A percentile compares a stretch with the other conserved stretches of the same genome.
Conservation (phyloP, 2,888 invertebrate species). For the Mythimna impura region DNA sequence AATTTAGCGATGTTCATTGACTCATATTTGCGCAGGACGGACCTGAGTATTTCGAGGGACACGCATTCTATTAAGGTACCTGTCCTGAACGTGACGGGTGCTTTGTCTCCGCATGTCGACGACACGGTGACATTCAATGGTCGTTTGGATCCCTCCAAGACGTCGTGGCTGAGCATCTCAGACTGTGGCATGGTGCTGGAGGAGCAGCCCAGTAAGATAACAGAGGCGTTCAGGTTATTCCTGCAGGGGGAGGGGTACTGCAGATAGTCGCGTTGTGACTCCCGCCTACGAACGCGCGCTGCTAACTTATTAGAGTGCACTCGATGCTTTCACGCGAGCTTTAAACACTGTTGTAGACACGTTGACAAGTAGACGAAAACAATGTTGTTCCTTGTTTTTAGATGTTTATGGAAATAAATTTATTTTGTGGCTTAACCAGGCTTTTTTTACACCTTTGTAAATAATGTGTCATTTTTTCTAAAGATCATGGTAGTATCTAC, state of each 20-base stretch:
- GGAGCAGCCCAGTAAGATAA: slow-evolving; percentile 99
- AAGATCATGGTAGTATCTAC: slow-evolving; percentile 1
- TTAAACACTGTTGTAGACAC: slow-evolving; percentile 87
- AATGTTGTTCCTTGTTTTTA: slow-evolving; percentile 86
- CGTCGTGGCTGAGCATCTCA: slow-evolving; percentile 99
- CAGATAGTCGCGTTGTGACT: slow-evolving; percentile 88
- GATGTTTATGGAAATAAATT: slow-evolving; percentile 87
- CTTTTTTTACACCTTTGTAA: slow-evolving; percentile 66
- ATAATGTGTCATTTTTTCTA: slow-evolving; percentile 16
- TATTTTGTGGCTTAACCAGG: slow-evolving; percentile 84
- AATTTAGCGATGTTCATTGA: slow-evolving; percentile 99
- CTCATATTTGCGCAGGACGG: slow-evolving; percentile 97
- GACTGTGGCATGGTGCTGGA: slow-evolving; percentile 99
- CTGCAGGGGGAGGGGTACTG: slow-evolving; percentile 99
- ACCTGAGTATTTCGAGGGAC: slow-evolving; percentile 94
- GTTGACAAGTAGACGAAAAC: slow-evolving; percentile 83
- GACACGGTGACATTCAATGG: slow-evolving; percentile 99
- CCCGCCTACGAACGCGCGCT: slow-evolving; percentile 75
- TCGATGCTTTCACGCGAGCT: slow-evolving; percentile 89
- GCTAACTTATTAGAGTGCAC: slow-evolving; percentile 85
- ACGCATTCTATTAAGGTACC: slow-evolving; percentile 94
- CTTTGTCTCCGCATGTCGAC: slow-evolving; percentile 98
- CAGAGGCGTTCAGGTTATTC: slow-evolving; percentile 99
- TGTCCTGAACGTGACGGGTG: slow-evolving; percentile 98
- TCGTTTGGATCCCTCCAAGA: slow-evolving; percentile 97